phyloP scores from a whole-genome alignment of 2,888 invertebrate genomes.

The Drosophila kuntzei region DNA sequence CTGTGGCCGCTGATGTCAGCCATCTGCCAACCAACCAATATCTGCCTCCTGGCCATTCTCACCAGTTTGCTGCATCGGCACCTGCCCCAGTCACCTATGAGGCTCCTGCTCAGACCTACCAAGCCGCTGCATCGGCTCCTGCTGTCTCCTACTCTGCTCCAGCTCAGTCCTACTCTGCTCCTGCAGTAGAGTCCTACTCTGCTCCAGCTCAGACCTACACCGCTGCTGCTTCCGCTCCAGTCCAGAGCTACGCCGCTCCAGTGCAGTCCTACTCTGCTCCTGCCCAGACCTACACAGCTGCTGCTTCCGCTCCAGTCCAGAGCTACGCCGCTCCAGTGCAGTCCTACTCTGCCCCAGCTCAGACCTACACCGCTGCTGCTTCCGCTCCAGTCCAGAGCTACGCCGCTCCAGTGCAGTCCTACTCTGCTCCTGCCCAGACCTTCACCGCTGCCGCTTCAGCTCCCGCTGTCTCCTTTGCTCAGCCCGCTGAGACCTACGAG shows the following conservation, averaged over 20 bases:
- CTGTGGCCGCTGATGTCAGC: constrained; percentile 80
- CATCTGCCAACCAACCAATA: constrained; percentile 81
- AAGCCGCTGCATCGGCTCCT: constrained; percentile 44
- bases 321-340: constrained; percentile 43
- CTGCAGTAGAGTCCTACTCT: constrained; percentile 30
- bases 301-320: constrained; percentile 45
- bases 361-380: constrained; percentile 48
- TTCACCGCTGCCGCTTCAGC: constrained; percentile 50
- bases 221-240: constrained; percentile 49
- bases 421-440: constrained; percentile 40
- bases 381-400: constrained; percentile 51
- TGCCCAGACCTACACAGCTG: constrained; percentile 47
- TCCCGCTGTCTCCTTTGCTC: constrained; percentile 45
- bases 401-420: constrained; percentile 16
- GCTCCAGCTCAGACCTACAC: constrained; percentile 33
- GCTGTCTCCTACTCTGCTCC: constrained; percentile 55
- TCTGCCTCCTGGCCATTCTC: constrained; percentile 71
- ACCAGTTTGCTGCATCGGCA: constrained; percentile 56
- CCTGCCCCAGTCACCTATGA: constrained; percentile 34
- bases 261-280: constrained; percentile 27
- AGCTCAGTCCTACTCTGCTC: constrained; percentile 44
- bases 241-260: constrained; percentile 32
- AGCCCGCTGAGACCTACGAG: constrained; percentile 61
- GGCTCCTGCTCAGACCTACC: constrained; percentile 54
- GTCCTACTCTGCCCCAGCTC: constrained; percentile 64